Evolutionary conservation across 2,888 invertebrate genomes (phyloP).

Genomic region (Conops quadrifasciatus): DNA sequence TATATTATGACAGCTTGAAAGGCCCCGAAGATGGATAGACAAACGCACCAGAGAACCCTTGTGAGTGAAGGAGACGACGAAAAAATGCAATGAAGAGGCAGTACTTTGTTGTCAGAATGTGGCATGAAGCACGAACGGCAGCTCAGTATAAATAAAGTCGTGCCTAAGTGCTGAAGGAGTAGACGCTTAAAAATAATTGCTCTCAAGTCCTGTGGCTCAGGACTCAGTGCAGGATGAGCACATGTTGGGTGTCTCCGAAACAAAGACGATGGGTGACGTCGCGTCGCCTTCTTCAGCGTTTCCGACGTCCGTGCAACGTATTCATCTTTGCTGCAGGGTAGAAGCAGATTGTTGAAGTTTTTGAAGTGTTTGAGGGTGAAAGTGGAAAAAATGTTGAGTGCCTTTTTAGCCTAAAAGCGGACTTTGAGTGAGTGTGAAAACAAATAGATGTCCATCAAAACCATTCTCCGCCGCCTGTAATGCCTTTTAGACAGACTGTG

Average conservation of each 20-base stretch:
- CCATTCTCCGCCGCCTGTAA: background rate
- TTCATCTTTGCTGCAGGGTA: background rate
- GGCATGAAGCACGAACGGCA: background rate
- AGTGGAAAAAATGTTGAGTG: background rate
- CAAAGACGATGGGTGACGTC: conserved; percentile 7
- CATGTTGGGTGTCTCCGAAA: conserved; percentile 22
- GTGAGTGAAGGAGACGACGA: conserved; percentile 1
- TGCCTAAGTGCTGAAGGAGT: conserved; percentile 13
- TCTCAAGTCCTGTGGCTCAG: conserved; percentile 21
- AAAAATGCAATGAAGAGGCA: background rate
- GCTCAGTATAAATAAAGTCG: conserved; percentile 14
- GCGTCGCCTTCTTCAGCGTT: background rate
- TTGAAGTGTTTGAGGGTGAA: background rate
- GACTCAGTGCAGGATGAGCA: conserved; percentile 2
- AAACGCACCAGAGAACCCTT: too few relatives aligned
- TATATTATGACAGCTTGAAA: conserved; percentile 41
- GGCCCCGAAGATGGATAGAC: conserved; percentile 41
- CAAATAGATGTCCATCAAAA: background rate
- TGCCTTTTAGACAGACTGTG: background rate
- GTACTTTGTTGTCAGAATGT: background rate
- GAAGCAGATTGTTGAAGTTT: background rate
- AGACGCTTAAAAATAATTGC: conserved; percentile 29
- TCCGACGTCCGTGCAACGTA: too few relatives aligned
- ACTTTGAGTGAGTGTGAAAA: background rate
- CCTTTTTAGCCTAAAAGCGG: conserved; percentile 19